Conservation (phyloP, 92 coral and sea anemone species). For the Metridium senile region DNA sequence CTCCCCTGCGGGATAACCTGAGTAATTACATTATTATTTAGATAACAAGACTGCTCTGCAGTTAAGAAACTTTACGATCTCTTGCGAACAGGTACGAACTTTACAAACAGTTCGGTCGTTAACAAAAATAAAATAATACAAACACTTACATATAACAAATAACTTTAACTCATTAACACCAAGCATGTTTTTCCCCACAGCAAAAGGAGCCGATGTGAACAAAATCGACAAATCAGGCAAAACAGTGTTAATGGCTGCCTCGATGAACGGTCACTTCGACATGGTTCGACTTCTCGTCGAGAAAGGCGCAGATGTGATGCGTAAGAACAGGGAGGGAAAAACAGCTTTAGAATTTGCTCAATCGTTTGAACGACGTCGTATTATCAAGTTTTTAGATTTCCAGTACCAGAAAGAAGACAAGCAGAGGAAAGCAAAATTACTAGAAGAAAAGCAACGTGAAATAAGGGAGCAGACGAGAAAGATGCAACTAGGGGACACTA, state of each 20-base stretch:
- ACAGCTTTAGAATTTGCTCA: constrained; percentile 94
- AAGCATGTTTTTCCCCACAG: constrained; percentile 7
- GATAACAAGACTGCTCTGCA: too few relatives aligned
- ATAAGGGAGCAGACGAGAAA: constrained; percentile 37
- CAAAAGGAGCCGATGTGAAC: constrained; percentile 89
- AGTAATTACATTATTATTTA: too few relatives aligned
- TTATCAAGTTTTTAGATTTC: constrained; percentile 85
- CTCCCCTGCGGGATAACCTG: too few relatives aligned
- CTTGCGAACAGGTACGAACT: too few relatives aligned
- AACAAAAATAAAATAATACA: too few relatives aligned
- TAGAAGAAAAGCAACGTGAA: constrained; percentile 64
- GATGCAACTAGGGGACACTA: constrained; percentile 15
- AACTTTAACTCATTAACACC: too few relatives aligned
- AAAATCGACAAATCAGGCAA: constrained; percentile 90
- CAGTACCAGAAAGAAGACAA: constrained; percentile 84
- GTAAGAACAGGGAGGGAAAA: constrained; percentile 90
- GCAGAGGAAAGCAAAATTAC: constrained; percentile 79
- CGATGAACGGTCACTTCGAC: constrained; percentile 94
- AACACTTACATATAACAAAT: too few relatives aligned
- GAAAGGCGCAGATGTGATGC: constrained; percentile 88
- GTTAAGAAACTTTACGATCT: too few relatives aligned
- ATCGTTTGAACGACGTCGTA: constrained; percentile 86
- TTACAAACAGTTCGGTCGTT: too few relatives aligned
- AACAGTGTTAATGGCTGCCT: constrained; percentile 92
- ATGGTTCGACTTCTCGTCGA: constrained; percentile 91